Evolutionary conservation across 2,113 vertebrate genomes (phyloP).

Genomic region (Emydura subglobosa): DNA sequence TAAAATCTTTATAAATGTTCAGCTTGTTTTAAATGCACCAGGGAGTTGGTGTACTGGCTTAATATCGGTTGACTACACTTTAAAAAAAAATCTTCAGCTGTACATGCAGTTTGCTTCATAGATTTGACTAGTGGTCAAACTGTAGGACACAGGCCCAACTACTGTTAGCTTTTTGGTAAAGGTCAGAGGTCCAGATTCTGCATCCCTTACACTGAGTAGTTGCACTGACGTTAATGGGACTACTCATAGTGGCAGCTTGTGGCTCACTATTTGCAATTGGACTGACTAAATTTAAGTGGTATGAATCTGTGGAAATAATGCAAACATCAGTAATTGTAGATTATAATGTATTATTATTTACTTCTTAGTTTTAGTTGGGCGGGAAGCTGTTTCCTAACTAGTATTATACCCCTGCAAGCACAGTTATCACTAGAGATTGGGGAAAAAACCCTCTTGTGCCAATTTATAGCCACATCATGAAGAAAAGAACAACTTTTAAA

Average conservation of each 20-base stretch:
- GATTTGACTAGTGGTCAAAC: neutral
- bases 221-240: neutral
- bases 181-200: neutral
- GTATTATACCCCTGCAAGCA: no score
- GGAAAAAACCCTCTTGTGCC: no score
- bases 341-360: neutral
- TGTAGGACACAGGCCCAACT: neutral
- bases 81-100: slow-evolving; percentile 11
- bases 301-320: neutral
- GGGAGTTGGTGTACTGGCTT: slow-evolving; percentile 1
- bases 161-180: neutral
- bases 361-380: neutral
- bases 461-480: no score
- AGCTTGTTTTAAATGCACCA: slow-evolving; percentile 23
- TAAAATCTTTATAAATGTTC: slow-evolving; percentile 45
- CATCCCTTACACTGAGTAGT: neutral
- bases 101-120: neutral
- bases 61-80: slow-evolving; percentile 31
- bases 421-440: no score
- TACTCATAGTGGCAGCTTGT: neutral
- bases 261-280: neutral
- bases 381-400: neutral
- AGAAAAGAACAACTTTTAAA: no score
- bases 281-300: neutral
- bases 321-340: no score